These are phyloP conservation scores for Cossypha niveicapilla DNA, from an alignment of 2,797 vertebrate species.

Conservation along the genomic window DNA sequence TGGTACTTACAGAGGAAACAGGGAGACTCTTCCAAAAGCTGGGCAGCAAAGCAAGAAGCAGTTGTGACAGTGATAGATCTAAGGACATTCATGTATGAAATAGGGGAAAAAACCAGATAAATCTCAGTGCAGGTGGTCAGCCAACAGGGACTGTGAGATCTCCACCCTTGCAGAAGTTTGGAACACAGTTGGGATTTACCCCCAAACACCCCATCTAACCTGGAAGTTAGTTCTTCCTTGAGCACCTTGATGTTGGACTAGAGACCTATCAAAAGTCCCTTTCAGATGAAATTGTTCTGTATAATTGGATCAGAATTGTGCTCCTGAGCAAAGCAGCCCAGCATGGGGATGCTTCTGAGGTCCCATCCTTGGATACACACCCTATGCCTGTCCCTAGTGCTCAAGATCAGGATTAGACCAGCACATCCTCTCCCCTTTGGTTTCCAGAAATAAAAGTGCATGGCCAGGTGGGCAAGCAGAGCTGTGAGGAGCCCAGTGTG, in stretches of 20 bases:
- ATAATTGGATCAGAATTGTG: fast-evolving
- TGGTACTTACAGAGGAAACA: not conserved
- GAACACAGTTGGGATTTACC: not conserved
- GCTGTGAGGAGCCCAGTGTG: fast-evolving
- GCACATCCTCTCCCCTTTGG: not conserved
- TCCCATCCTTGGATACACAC: fast-evolving
- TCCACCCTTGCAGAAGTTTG: not conserved
- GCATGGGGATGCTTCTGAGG: not conserved
- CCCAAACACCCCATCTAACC: not conserved
- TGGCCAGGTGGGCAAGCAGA: not conserved
- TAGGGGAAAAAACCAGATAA: not conserved
- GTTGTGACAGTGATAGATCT: not conserved
- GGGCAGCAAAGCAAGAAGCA: not conserved
- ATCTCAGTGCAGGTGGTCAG: not conserved
- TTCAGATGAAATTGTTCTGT: not conserved
- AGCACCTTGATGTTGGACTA: not conserved
- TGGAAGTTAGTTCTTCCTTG: not conserved
- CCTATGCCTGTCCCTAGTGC: not conserved
- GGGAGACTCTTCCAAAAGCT: not conserved
- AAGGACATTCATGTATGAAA: not conserved
- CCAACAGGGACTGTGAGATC: not conserved
- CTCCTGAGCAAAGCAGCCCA: not conserved
- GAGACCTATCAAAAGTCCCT: not conserved
- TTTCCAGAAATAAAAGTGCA: not conserved
- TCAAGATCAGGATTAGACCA: not conserved